Conservation (phyloP, 2,888 invertebrate genomes). For the Tuta absoluta region DNA sequence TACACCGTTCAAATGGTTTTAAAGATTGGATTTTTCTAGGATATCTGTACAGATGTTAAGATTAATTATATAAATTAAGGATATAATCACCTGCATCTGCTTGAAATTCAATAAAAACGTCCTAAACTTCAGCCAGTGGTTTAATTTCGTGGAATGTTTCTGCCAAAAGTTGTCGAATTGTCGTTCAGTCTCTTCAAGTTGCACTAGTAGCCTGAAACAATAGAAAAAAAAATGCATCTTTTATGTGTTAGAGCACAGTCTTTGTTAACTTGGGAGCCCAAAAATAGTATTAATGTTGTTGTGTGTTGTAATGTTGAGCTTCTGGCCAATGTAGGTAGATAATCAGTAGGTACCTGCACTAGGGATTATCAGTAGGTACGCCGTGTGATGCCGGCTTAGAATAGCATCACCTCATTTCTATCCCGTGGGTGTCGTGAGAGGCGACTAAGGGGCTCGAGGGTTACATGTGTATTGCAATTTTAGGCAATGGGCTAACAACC, state of each 20-base stretch:
- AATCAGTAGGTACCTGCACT: too few relatives aligned
- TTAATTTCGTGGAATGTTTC: constrained; percentile 92
- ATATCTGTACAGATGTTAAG: constrained; percentile 21
- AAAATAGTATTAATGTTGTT: too few relatives aligned
- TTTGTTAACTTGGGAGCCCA: constrained; percentile 7
- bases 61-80: constrained; percentile 17
- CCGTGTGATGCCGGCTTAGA: too few relatives aligned
- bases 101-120: constrained; percentile 97
- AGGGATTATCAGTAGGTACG: too few relatives aligned
- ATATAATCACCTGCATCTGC: constrained; percentile 86
- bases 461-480: too few relatives aligned
- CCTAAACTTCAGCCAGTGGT: constrained; percentile 94
- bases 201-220: constrained; percentile 88
- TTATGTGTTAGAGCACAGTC: background rate
- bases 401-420: too few relatives aligned
- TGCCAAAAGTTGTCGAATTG: constrained; percentile 98
- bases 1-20: background rate
- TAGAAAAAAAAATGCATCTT: background rate
- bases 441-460: too few relatives aligned
- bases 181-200: constrained; percentile 95
- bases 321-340: too few relatives aligned
- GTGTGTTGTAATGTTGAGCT: too few relatives aligned
- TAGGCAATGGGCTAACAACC: too few relatives aligned
- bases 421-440: too few relatives aligned
- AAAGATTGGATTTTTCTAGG: background rate